phyloP scores from a whole-genome alignment of 2,797 vertebrate genomes.

The Varecia variegata region DNA sequence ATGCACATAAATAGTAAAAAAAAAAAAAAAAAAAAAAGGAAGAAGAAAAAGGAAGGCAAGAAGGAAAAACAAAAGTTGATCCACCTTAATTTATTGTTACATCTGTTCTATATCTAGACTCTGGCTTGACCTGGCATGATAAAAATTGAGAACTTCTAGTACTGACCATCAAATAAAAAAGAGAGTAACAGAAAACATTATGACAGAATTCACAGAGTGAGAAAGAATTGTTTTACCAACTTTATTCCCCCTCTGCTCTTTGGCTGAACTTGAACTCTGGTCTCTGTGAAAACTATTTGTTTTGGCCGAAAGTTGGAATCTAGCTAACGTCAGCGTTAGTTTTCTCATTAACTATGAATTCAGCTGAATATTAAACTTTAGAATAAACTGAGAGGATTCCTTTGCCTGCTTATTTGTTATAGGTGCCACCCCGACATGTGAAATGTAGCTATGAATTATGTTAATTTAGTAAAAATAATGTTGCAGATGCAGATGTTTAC shows the following conservation, averaged over 20 bases:
- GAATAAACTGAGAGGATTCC: background rate
- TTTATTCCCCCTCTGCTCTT: background rate
- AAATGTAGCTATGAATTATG: background rate
- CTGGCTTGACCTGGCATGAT: background rate
- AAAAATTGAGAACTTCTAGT: background rate
- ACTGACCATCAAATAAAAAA: background rate
- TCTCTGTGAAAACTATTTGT: background rate
- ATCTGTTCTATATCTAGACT: background rate
- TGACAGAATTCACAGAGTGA: background rate
- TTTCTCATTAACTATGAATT: background rate
- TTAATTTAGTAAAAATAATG: background rate
- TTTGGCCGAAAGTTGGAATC: conserved; percentile 52
- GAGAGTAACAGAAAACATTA: background rate
- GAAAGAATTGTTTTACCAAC: background rate
- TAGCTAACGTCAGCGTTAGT: background rate
- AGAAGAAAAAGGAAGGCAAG: background rate
- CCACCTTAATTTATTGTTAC: background rate
- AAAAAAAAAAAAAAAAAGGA: no score
- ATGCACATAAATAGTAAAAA: background rate
- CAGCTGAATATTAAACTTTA: conserved; percentile 20
- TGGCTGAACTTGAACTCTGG: background rate
- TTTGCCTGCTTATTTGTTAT: background rate
- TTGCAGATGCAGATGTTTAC: background rate
- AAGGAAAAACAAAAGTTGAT: background rate
- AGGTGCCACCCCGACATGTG: background rate